These are phyloP conservation scores for Brachionichthys hirsutus DNA, from an alignment of 2,113 vertebrate species.

Conservation along the genomic window DNA sequence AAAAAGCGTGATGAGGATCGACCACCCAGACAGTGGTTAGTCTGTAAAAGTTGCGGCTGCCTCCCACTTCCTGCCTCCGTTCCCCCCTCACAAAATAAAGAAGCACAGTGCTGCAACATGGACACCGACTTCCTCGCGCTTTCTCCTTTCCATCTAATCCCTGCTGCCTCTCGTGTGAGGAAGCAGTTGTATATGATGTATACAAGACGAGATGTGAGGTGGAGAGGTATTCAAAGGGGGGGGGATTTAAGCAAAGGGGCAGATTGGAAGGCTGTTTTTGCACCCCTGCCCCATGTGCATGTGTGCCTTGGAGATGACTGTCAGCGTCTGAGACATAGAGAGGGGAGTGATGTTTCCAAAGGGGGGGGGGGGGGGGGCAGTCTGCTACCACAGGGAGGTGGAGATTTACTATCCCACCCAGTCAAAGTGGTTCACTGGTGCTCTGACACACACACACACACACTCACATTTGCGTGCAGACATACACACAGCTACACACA, in stretches of 20 bases:
- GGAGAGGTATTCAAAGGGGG: conserved; percentile 22
- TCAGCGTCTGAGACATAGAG: conserved; percentile 65
- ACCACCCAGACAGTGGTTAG: conserved; percentile 49
- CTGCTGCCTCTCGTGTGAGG: conserved; percentile 43
- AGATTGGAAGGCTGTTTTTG: conserved; percentile 50
- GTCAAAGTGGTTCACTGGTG: conserved; percentile 74
- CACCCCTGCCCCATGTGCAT: conserved; percentile 26
- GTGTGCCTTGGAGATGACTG: conserved; percentile 49
- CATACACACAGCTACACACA: conserved; percentile 8
- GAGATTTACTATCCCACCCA: conserved; percentile 84
- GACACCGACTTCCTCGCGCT: conserved; percentile 38
- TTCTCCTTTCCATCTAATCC: conserved; percentile 40
- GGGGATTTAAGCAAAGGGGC: conserved; percentile 40
- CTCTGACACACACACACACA: conserved; percentile 46
- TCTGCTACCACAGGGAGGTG: conserved; percentile 79
- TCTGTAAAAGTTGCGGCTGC: conserved; percentile 30
- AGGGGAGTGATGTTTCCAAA: conserved; percentile 75
- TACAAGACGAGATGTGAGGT: conserved; percentile 43
- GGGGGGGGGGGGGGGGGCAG: conserved; percentile 75
- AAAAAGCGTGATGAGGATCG: conserved; percentile 9
- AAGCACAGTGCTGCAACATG: conserved; percentile 36
- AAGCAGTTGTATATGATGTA: conserved; percentile 57
- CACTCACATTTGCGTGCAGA: conserved; percentile 12
- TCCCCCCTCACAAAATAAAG: conserved; percentile 17
- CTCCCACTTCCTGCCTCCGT: conserved; percentile 26